These are phyloP conservation scores for Drosophila yooni DNA, from an alignment of 2,888 invertebrate genomes.

Conservation along the genomic window DNA sequence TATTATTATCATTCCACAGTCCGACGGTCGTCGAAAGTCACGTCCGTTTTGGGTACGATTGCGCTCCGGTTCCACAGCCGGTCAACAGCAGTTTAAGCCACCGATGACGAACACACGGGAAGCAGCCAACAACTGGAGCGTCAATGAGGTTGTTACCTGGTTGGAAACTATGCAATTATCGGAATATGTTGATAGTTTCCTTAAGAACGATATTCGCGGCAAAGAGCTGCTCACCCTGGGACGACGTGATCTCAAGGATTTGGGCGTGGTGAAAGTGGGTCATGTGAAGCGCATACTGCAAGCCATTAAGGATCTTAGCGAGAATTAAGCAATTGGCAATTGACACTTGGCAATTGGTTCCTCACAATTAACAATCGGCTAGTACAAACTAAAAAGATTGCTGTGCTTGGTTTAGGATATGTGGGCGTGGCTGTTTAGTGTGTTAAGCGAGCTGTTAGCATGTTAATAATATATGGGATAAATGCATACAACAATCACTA, in stretches of 20 bases:
- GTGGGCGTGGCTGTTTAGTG: constrained; percentile 40
- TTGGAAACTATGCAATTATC: constrained; percentile 94
- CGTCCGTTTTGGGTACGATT: constrained; percentile 90
- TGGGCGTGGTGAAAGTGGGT: constrained; percentile 97
- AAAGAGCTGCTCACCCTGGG: constrained; percentile 94
- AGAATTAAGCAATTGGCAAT: constrained; percentile 72
- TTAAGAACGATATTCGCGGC: constrained; percentile 96
- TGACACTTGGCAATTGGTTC: constrained; percentile 37
- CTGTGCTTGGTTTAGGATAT: constrained; percentile 21
- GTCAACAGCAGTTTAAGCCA: constrained; percentile 77
- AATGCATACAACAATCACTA: constrained; percentile 80
- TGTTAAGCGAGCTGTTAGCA: constrained; percentile 43
- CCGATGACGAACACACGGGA: constrained; percentile 85
- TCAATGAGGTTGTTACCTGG: constrained; percentile 96
- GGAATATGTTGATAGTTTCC: constrained; percentile 96
- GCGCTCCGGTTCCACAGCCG: constrained; percentile 85
- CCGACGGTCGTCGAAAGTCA: constrained; percentile 87
- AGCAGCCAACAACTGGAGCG: constrained; percentile 90
- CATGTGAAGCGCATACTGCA: constrained; percentile 97
- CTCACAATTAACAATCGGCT: constrained; percentile 37
- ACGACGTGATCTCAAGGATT: constrained; percentile 93
- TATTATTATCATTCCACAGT: constrained; percentile 54
- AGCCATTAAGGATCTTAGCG: constrained; percentile 92
- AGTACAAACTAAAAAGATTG: constrained; percentile 57
- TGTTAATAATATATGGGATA: constrained; percentile 46